Evolutionary conservation across 2,888 invertebrate species (phyloP).

Genomic region (Leptarthrus brevirostris): DNA sequence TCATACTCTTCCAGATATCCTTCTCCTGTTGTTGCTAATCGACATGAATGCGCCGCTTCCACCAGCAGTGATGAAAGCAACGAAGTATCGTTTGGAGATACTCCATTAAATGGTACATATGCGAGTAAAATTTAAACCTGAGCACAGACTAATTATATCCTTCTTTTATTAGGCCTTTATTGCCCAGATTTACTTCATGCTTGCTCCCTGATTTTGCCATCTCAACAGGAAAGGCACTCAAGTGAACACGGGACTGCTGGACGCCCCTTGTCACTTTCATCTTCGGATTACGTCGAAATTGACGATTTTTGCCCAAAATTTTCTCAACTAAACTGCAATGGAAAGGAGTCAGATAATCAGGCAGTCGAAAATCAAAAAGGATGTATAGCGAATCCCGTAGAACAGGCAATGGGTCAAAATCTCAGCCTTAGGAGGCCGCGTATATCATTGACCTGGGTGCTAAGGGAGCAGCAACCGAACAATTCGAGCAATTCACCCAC

Average conservation of each 20-base stretch:
- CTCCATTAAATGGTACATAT: conserved; percentile 10
- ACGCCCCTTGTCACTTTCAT: conserved; percentile 56
- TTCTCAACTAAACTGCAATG: conserved; percentile 32
- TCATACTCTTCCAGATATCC: conserved; percentile 59
- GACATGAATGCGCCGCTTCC: conserved; percentile 17
- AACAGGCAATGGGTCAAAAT: conserved; percentile 70
- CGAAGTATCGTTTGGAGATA: background rate
- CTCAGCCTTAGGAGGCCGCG: conserved; percentile 72
- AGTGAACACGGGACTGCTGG: conserved; percentile 52
- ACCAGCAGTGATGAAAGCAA: conserved; percentile 38
- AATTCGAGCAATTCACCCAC: conserved; percentile 56
- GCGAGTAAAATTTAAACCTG: background rate
- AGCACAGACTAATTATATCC: conserved; percentile 30
- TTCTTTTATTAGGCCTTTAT: conserved; percentile 60
- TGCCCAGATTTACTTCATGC: conserved; percentile 65
- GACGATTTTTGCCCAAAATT: conserved; percentile 57
- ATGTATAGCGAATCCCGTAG: conserved; percentile 58
- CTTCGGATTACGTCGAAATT: conserved; percentile 64
- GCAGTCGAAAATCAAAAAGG: conserved; percentile 51
- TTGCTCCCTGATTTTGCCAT: conserved; percentile 63
- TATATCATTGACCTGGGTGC: conserved; percentile 81
- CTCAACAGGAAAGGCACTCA: conserved; percentile 61
- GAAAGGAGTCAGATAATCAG: background rate
- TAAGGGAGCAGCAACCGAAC: conserved; percentile 73
- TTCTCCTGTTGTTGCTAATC: conserved; percentile 37